These are phyloP conservation scores for Electrona antarctica DNA, from an alignment of 2,113 vertebrate species.

Conservation along the genomic window DNA sequence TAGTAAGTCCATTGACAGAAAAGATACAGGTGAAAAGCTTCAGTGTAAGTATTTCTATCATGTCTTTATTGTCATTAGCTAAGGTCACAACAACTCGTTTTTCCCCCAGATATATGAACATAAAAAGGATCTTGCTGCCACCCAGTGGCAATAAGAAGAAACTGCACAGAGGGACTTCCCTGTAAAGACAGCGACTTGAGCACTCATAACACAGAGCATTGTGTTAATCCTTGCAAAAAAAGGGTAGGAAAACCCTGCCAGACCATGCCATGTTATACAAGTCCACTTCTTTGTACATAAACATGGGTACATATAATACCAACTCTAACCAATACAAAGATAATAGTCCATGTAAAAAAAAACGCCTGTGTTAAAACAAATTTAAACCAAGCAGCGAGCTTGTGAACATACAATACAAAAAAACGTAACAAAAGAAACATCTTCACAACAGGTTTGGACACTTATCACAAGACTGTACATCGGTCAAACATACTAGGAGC, in stretches of 20 bases:
- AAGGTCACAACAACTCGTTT: no score
- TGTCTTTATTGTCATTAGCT: no score
- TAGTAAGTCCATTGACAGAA: no score
- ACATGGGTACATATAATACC: constrained; percentile 61
- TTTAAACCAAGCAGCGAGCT: constrained; percentile 31
- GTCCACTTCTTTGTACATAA: constrained; percentile 52
- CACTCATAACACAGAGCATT: neutral
- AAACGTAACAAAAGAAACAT: constrained; percentile 25
- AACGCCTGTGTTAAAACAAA: constrained; percentile 52
- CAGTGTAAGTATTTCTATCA: no score
- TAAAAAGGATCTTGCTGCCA: constrained; percentile 39
- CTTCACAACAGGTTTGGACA: constrained; percentile 19
- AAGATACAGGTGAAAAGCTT: no score
- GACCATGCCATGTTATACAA: neutral
- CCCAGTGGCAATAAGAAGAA: constrained; percentile 37
- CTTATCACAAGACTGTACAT: constrained; percentile 40
- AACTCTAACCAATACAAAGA: constrained; percentile 50
- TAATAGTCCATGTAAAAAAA: constrained; percentile 46
- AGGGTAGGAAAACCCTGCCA: neutral
- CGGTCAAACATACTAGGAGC: constrained; percentile 31
- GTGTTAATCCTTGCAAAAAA: neutral
- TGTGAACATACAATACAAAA: constrained; percentile 9
- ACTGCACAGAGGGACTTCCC: neutral
- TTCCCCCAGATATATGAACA: neutral
- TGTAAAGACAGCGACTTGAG: neutral